Evolutionary conservation across 2,113 vertebrate species (phyloP).

Genomic region (Salvelinus fontinalis): DNA sequence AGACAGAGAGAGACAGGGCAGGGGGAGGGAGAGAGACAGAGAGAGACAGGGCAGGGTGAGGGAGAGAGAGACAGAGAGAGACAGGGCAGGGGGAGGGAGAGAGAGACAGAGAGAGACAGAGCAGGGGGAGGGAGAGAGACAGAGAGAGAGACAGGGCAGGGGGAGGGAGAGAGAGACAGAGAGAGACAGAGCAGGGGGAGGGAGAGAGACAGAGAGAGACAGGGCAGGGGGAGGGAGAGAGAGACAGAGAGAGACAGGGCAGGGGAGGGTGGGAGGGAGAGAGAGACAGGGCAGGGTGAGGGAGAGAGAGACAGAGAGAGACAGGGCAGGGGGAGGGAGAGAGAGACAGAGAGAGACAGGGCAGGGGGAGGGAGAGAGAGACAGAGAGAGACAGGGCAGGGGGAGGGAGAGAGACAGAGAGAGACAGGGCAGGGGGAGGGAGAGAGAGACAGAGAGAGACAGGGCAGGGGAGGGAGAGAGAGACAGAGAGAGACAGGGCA

Average conservation of each 20-base stretch:
- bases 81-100: too few species aligned
- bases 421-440: conserved; percentile 5
- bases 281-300: neutral
- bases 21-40: too few species aligned
- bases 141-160: conserved; percentile 15
- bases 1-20: neutral
- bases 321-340: conserved; percentile 13
- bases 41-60: conserved; percentile 14
- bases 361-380: too few species aligned
- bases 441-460: too few species aligned
- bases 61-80: conserved; percentile 1
- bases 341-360: neutral
- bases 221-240: too few species aligned
- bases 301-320: too few species aligned
- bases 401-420: neutral
- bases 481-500: neutral
- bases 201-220: neutral
- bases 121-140: too few species aligned
- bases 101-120: neutral
- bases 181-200: too few species aligned
- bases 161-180: neutral
- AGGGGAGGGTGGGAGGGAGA: neutral
- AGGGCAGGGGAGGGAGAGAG: too few species aligned
- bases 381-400: neutral
- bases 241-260: conserved; percentile 11